These are phyloP conservation scores for Gasteruption jaculator DNA, from an alignment of 2,888 invertebrate genomes.

Conservation along the genomic window DNA sequence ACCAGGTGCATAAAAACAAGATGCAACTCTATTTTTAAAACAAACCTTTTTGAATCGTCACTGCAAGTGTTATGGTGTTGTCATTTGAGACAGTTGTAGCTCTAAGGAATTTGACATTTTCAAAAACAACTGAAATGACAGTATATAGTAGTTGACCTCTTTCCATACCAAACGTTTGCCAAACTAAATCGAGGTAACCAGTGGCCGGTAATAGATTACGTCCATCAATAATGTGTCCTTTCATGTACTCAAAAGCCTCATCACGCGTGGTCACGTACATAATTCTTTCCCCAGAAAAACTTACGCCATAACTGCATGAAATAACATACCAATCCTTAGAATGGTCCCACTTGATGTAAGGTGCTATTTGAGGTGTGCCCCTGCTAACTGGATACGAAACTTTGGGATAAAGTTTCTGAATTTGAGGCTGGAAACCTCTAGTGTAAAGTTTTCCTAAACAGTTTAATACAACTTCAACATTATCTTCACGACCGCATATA, in stretches of 20 bases:
- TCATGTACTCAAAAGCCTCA: conserved; percentile 68
- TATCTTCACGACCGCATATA: conserved; percentile 65
- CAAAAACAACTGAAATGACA: conserved; percentile 75
- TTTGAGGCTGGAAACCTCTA: conserved; percentile 69
- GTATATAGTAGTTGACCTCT: conserved; percentile 61
- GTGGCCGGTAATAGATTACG: conserved; percentile 82
- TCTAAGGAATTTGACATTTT: conserved; percentile 3
- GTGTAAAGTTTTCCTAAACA: conserved; percentile 71
- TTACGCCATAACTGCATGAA: conserved; percentile 62
- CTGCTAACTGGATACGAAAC: conserved; percentile 79
- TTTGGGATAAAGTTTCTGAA: conserved; percentile 72
- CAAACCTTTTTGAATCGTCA: conserved; percentile 56
- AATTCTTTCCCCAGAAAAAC: conserved; percentile 63
- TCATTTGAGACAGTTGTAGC: conserved; percentile 1
- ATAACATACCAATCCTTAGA: conserved; percentile 72
- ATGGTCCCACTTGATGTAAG: conserved; percentile 91
- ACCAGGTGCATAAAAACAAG: too few species aligned
- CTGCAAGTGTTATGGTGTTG: not conserved
- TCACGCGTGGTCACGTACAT: conserved; percentile 60
- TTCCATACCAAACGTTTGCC: conserved; percentile 75
- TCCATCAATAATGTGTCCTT: conserved; percentile 82
- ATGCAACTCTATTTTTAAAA: too few species aligned
- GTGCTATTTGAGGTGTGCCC: conserved; percentile 80
- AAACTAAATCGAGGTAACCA: conserved; percentile 72
- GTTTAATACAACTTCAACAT: conserved; percentile 58